Base-by-base conservation (phyloP, 2,888 invertebrate species). In the Gymnocheta viridis region DNA sequence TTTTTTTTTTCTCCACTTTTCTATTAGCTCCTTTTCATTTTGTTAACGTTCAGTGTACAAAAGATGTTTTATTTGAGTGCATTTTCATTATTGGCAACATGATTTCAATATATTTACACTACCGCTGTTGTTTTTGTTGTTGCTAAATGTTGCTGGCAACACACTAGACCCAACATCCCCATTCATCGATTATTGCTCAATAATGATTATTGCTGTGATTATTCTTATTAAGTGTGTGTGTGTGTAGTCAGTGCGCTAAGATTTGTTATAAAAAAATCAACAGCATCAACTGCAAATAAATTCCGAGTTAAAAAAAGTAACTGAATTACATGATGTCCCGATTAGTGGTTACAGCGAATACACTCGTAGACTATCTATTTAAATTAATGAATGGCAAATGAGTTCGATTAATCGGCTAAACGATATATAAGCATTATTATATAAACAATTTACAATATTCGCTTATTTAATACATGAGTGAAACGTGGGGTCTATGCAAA, bases 151-250 rank as follows among this genome's bases (percentile, higher is more conserved):
- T 77, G 47, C 47, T 47, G 22, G 22, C n/a, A 54, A 17, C 41
- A 62, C 32, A 74, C 51, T 58, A 47, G 24, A 56, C 35, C 35
- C 35, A 66, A 60, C 87, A 87, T 86, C 87, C 87, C 87, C 88
- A 84, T 77, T 84, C 70, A 88, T 89, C 88, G 89, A 89, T 88
- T 89, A 89, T 88, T 87, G 88, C 86, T 87, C 87, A 87, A 88
- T 87, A 88, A 89, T 88, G 89, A 88, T 88, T 88, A 88, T 88
- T 87, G 86, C 87, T 82, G 78, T 86, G 86, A 87, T 87, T 87
- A 87, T 87, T 87, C 87, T 87, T 87, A 86, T 87, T 86, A 86
- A 87, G 24, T n/a, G 24, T 29, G 17, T 19, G 79, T 82, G 80
- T 82, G 85, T 83, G 79, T 72, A 76, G 84, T 49, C 29, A 62